These are phyloP conservation scores for Oncorhynchus clarkii DNA, from an alignment of 2,113 vertebrate species.

Conservation along the genomic window DNA sequence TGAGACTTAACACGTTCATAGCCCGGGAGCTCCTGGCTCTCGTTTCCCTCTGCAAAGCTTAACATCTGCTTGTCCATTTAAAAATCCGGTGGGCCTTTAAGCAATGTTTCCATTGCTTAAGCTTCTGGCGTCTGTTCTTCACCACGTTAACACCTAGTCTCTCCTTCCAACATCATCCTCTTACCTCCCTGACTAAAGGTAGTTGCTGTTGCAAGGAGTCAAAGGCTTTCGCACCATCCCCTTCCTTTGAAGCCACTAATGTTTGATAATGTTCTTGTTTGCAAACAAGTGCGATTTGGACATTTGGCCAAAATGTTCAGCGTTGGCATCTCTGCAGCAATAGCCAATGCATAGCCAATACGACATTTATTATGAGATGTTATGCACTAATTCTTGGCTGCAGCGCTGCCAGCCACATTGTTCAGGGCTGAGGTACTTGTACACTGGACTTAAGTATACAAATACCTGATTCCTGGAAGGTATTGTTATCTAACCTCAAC, in stretches of 20 bases:
- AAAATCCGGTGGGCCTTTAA: constrained; percentile 62
- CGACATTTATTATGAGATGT: constrained; percentile 43
- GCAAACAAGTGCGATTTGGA: constrained; percentile 43
- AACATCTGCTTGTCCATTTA: constrained; percentile 74
- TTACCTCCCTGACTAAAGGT: constrained; percentile 59
- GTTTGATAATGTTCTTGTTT: constrained; percentile 44
- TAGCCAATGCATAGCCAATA: constrained; percentile 34
- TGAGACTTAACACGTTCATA: constrained; percentile 47
- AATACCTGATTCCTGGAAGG: constrained; percentile 57
- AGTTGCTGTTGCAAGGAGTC: constrained; percentile 72
- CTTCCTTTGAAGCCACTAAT: constrained; percentile 48
- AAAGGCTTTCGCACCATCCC: constrained; percentile 56
- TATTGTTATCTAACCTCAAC: constrained; percentile 35
- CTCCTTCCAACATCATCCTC: constrained; percentile 64
- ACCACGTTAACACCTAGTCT: constrained; percentile 56
- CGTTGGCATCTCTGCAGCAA: constrained; percentile 62
- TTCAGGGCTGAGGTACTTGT: constrained; percentile 62
- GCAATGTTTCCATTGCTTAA: constrained; percentile 72
- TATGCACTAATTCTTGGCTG: constrained; percentile 40
- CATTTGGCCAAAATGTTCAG: constrained; percentile 56
- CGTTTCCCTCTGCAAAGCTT: constrained; percentile 60
- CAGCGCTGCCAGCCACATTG: constrained; percentile 63
- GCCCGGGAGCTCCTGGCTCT: constrained; percentile 49
- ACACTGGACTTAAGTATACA: constrained; percentile 50
- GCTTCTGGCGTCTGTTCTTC: constrained; percentile 57